Conservation (phyloP, 2,797 vertebrate genomes). For the Spatula versicolor region DNA sequence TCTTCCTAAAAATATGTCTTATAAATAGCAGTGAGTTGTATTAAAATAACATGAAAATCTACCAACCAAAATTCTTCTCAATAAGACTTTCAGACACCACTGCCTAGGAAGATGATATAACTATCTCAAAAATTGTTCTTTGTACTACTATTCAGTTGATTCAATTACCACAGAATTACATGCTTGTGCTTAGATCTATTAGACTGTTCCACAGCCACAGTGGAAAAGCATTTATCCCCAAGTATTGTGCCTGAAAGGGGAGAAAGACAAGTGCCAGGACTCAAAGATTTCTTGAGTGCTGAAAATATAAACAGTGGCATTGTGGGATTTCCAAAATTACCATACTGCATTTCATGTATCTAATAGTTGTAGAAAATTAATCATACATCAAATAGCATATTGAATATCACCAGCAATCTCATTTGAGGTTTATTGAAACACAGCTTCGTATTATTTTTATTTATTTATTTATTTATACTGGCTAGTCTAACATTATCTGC, state of each 20-base stretch:
- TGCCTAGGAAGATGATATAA: background rate
- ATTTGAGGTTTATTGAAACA: background rate
- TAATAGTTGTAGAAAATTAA: background rate
- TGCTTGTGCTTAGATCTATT: background rate
- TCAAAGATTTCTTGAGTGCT: background rate
- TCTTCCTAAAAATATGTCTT: background rate
- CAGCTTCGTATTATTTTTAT: background rate
- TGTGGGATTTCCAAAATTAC: background rate
- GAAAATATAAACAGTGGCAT: background rate
- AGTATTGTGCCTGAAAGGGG: background rate
- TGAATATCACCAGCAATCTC: background rate
- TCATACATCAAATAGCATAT: background rate
- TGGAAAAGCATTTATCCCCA: background rate
- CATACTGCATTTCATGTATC: background rate
- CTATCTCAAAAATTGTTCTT: background rate
- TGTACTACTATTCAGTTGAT: background rate
- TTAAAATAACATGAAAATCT: background rate
- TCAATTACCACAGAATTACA: background rate
- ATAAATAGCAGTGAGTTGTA: background rate
- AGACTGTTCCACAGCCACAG: background rate
- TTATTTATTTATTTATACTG: background rate
- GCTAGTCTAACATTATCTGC: background rate
- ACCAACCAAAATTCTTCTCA: background rate
- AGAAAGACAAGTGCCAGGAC: background rate
- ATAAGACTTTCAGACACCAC: fast-evolving